Conservation (phyloP, 2,113 vertebrate genomes). For the Lepisosteus osseus region DNA sequence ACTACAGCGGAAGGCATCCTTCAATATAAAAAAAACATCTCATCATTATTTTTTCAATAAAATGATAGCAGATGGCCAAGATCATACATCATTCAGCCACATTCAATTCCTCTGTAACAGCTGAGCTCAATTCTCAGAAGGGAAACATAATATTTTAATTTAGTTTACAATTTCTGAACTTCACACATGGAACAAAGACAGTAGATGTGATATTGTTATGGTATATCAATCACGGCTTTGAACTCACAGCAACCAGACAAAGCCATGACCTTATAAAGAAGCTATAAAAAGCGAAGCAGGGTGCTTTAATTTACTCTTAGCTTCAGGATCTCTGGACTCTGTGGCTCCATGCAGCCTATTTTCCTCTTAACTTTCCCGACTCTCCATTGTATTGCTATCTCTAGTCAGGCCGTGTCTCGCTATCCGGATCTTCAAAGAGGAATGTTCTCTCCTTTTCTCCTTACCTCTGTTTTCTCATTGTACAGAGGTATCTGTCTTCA, state of each 20-base stretch:
- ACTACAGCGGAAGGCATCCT: neutral
- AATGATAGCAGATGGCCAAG: slow-evolving; percentile 18
- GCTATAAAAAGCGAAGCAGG: slow-evolving; percentile 37
- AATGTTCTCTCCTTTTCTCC: no score
- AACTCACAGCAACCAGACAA: slow-evolving; percentile 39
- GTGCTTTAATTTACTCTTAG: slow-evolving; percentile 35
- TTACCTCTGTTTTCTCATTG: no score
- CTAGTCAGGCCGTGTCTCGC: no score
- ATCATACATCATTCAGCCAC: neutral
- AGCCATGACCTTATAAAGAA: neutral
- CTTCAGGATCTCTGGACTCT: slow-evolving; percentile 15
- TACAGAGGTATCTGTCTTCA: no score
- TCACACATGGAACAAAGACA: slow-evolving; percentile 38
- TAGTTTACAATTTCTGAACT: slow-evolving; percentile 49
- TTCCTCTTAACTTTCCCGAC: neutral
- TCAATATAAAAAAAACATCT: neutral
- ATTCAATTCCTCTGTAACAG: slow-evolving; percentile 1
- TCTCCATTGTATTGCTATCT: neutral
- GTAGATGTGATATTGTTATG: slow-evolving; percentile 39
- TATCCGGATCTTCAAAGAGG: no score
- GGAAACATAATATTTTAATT: slow-evolving; percentile 37
- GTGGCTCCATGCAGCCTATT: slow-evolving; percentile 7
- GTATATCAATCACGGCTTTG: slow-evolving; percentile 39
- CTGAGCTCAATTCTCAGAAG: slow-evolving; percentile 21
- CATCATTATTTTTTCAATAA: slow-evolving; percentile 1